Evolutionary conservation across 2,113 vertebrate species (phyloP).

Genomic region (Brienomyrus longianalis): DNA sequence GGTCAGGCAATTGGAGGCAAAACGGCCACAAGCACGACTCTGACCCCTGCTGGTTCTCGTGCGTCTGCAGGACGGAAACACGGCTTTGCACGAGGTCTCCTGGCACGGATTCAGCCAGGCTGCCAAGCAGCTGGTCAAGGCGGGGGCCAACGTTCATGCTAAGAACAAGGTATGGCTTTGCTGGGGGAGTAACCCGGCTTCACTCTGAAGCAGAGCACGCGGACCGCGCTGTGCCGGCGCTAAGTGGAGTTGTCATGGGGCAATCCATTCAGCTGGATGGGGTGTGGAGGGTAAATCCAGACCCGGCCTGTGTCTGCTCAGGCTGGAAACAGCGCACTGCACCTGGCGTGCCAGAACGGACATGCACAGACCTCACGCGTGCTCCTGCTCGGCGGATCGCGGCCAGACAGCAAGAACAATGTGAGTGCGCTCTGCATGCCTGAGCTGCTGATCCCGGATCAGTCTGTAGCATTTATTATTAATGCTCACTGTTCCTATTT

Average conservation of each 20-base stretch:
- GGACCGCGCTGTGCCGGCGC: neutral
- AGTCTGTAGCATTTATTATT: neutral
- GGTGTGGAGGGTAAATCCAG: neutral
- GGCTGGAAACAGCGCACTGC: conserved; percentile 90
- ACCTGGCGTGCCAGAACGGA: conserved; percentile 93
- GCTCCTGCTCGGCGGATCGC: conserved; percentile 83
- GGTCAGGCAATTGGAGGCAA: neutral
- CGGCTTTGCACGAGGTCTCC: conserved; percentile 84
- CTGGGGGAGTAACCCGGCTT: neutral
- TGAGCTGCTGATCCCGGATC: neutral
- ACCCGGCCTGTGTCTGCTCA: conserved; percentile 49
- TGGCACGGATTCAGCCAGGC: conserved; percentile 97
- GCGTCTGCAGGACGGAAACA: conserved; percentile 79
- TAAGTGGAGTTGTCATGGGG: neutral
- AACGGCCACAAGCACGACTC: neutral
- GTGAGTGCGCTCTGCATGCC: conserved; percentile 56
- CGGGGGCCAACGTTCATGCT: conserved; percentile 86
- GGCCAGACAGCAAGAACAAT: conserved; percentile 83
- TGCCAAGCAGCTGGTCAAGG: conserved; percentile 88
- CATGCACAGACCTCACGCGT: conserved; percentile 82
- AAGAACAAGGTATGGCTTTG: conserved; percentile 82
- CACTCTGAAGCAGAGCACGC: neutral
- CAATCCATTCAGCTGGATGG: neutral
- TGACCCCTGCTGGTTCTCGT: neutral
- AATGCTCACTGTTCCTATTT: neutral